A percentile compares a stretch with the other conserved stretches of the same genome.
These are phyloP conservation scores for Octonoba sinensis DNA, from an alignment of 2,888 invertebrate genomes.

Conservation along the genomic window DNA sequence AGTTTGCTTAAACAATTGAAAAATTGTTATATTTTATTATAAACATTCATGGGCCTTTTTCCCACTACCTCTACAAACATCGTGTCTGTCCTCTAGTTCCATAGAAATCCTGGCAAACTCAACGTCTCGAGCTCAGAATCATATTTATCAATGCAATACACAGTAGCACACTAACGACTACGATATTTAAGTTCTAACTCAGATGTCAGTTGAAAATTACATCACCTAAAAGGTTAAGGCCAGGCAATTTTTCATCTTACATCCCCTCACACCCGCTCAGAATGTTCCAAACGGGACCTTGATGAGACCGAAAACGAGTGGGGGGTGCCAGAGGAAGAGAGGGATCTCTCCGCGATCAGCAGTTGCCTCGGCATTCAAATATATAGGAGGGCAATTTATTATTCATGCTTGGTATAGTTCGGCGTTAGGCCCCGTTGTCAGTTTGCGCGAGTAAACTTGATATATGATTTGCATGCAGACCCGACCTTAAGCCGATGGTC, in stretches of 20 bases:
- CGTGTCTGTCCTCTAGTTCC: too few relatives aligned
- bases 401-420: slow-evolving; percentile 48
- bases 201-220: slow-evolving; percentile 52
- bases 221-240: slow-evolving; percentile 45
- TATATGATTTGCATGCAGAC: slow-evolving; percentile 58
- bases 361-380: slow-evolving; percentile 47
- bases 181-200: slow-evolving; percentile 32
- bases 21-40: too few relatives aligned
- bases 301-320: slow-evolving; percentile 14
- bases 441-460: slow-evolving; percentile 27
- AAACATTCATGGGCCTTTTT: too few relatives aligned
- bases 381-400: slow-evolving; percentile 58
- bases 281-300: background rate
- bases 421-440: slow-evolving; percentile 37
- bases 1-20: too few relatives aligned
- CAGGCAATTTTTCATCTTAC: slow-evolving; percentile 52
- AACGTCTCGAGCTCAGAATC: too few relatives aligned
- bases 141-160: background rate
- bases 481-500: slow-evolving; percentile 52
- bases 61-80: too few relatives aligned
- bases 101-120: too few relatives aligned
- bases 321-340: background rate
- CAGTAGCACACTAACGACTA: slow-evolving; percentile 3
- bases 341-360: background rate
- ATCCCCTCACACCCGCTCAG: slow-evolving; percentile 10